A percentile compares a stretch with the other conserved stretches of the same genome.
phyloP scores from a whole-genome alignment of 37 sponge, comb jelly and placozoan species.

The Aphrocallistes beatrix region DNA sequence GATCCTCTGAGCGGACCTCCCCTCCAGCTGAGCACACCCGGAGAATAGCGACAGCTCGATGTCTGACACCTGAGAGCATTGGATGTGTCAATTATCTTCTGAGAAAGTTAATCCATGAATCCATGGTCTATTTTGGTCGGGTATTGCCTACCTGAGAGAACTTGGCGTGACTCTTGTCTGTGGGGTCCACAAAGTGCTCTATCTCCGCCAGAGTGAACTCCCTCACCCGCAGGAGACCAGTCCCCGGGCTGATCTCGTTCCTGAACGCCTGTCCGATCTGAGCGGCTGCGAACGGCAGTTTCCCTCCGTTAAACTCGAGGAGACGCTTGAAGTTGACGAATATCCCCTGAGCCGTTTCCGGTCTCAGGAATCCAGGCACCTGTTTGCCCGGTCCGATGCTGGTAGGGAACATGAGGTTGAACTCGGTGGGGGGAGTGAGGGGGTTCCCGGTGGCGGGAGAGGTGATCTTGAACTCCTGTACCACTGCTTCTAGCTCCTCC shows the following conservation, averaged over 20 bases:
- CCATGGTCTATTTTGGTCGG: no score
- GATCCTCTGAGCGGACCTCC: slow-evolving; percentile 34
- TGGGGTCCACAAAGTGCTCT: slow-evolving; percentile 88
- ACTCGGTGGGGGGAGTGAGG: slow-evolving; percentile 63
- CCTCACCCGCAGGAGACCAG: slow-evolving; percentile 82
- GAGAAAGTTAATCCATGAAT: no score
- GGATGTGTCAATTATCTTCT: no score
- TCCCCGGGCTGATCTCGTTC: slow-evolving; percentile 94
- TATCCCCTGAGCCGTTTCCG: slow-evolving; percentile 97
- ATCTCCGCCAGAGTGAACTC: slow-evolving; percentile 95
- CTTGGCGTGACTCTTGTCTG: slow-evolving; percentile 38
- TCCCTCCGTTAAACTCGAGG: slow-evolving; percentile 85
- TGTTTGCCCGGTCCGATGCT: slow-evolving; percentile 75
- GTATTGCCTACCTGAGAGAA: slow-evolving; percentile 27
- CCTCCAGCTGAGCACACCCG: slow-evolving; percentile 59
- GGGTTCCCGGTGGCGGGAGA: slow-evolving; percentile 69
- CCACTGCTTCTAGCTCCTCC: slow-evolving; percentile 55
- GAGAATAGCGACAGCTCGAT: slow-evolving; percentile 40
- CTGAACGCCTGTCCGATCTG: slow-evolving; percentile 86
- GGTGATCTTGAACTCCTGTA: slow-evolving; percentile 52
- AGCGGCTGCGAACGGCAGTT: slow-evolving; percentile 92
- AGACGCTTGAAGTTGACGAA: slow-evolving; percentile 96
- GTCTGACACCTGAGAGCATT: slow-evolving; percentile 54
- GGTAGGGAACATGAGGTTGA: slow-evolving; percentile 95
- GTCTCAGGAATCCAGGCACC: slow-evolving; percentile 70